These are phyloP conservation scores for Chymomyza amoena DNA, from an alignment of 2,888 invertebrate genomes.

Conservation along the genomic window DNA sequence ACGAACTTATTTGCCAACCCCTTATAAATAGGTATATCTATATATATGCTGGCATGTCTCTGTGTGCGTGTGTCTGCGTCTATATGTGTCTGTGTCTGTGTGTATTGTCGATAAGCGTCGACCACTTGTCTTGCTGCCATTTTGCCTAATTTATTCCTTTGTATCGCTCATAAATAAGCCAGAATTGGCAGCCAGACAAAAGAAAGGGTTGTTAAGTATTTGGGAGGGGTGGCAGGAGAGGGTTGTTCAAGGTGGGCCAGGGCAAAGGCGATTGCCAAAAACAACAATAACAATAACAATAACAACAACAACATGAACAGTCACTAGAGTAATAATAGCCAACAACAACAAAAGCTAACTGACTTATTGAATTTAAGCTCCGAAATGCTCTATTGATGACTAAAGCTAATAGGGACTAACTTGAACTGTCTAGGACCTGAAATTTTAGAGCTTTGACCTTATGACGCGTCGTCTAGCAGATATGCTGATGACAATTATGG, in stretches of 20 bases:
- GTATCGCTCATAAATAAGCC: conserved; percentile 70
- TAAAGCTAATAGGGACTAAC: background rate
- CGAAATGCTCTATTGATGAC: background rate
- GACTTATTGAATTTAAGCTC: background rate
- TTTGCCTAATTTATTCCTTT: conserved; percentile 68
- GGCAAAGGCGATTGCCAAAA: background rate
- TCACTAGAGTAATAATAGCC: background rate
- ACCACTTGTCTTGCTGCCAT: conserved; percentile 36
- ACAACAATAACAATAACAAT: background rate
- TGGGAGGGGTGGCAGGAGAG: background rate
- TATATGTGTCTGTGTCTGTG: conserved; percentile 21
- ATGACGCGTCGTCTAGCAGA: background rate
- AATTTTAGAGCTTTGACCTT: background rate
- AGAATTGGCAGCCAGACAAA: conserved; percentile 61
- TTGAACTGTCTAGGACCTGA: background rate
- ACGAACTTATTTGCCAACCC: too few relatives aligned
- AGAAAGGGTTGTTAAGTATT: background rate
- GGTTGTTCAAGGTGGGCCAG: background rate
- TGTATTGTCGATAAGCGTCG: conserved; percentile 41
- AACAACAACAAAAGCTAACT: background rate
- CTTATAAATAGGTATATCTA: too few relatives aligned
- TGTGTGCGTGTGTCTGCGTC: conserved; percentile 8
- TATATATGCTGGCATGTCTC: too few relatives aligned
- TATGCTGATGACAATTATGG: too few relatives aligned
- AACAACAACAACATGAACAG: background rate